Conservation (phyloP, 2,888 invertebrate genomes). For the Byasa hedistus region DNA sequence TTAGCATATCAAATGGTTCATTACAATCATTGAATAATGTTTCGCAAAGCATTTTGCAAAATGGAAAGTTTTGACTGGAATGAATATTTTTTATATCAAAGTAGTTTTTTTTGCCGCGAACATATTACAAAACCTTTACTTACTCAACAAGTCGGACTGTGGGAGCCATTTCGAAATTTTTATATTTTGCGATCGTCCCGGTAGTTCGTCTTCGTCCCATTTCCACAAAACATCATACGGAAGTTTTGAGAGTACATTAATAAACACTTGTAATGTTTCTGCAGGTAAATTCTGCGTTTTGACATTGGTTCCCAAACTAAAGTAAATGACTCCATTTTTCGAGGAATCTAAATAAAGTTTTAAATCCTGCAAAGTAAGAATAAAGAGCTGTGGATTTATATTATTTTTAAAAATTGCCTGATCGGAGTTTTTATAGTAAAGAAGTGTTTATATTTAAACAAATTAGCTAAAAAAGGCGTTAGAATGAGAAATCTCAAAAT, state of each 20-base stretch:
- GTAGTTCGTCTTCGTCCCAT: conserved; percentile 47
- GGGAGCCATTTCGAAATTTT: conserved; percentile 48
- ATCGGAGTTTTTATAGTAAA: too few relatives aligned
- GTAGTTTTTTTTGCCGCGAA: too few relatives aligned
- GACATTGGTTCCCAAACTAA: conserved; percentile 58
- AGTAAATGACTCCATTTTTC: conserved; percentile 51
- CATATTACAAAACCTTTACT: conserved; percentile 24
- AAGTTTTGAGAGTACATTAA: conserved; percentile 49
- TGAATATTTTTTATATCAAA: too few relatives aligned
- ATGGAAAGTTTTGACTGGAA: too few relatives aligned
- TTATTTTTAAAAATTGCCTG: too few relatives aligned
- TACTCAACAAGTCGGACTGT: conserved; percentile 54
- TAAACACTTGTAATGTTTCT: conserved; percentile 44
- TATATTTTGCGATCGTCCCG: conserved; percentile 32
- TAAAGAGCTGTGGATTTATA: too few relatives aligned
- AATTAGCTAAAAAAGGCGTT: too few relatives aligned
- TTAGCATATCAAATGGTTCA: too few relatives aligned
- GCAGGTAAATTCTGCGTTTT: conserved; percentile 41
- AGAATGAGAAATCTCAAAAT: too few relatives aligned
- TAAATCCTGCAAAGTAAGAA: conserved; percentile 41
- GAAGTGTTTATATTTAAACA: too few relatives aligned
- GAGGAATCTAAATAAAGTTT: conserved; percentile 48
- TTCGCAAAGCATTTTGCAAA: too few relatives aligned
- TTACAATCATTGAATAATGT: too few relatives aligned
- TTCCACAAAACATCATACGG: conserved; percentile 62